These are phyloP conservation scores for Delphinapterus leucas DNA, from an alignment of 2,113 vertebrate genomes.

Conservation along the genomic window DNA sequence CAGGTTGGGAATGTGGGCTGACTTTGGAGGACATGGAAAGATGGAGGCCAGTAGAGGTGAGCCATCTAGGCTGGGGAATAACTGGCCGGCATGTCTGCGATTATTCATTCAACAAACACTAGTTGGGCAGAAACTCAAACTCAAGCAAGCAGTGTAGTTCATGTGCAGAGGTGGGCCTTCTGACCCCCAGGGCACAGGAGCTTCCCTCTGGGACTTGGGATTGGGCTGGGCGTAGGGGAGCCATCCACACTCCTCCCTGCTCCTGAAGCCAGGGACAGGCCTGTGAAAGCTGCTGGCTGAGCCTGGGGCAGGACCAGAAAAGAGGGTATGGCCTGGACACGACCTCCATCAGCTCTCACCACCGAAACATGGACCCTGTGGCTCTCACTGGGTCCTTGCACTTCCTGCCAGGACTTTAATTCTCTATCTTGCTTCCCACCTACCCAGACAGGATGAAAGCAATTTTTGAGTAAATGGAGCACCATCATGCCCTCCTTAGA, in stretches of 20 bases:
- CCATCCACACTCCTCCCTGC: background rate
- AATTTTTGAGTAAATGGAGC: background rate
- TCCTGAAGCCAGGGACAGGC: background rate
- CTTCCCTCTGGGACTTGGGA: background rate
- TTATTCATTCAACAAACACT: no score
- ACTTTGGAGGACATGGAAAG: background rate
- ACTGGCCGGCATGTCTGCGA: accelerated
- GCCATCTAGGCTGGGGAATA: no score
- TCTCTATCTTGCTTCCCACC: background rate
- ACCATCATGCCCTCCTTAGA: background rate
- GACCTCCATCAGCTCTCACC: background rate
- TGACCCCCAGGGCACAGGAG: background rate
- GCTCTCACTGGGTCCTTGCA: background rate
- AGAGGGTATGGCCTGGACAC: background rate
- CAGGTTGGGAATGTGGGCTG: background rate
- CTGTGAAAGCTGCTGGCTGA: background rate
- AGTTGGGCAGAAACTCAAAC: no score
- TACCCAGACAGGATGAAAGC: background rate
- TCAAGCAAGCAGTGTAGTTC: background rate
- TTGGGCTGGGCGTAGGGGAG: background rate
- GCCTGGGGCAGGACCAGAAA: background rate
- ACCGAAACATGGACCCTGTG: accelerated
- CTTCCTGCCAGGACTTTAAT: background rate
- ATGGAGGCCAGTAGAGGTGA: background rate
- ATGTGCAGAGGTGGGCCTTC: background rate